phyloP scores from a whole-genome alignment of 2,113 vertebrate genomes.

The Tragelaphus scriptus region DNA sequence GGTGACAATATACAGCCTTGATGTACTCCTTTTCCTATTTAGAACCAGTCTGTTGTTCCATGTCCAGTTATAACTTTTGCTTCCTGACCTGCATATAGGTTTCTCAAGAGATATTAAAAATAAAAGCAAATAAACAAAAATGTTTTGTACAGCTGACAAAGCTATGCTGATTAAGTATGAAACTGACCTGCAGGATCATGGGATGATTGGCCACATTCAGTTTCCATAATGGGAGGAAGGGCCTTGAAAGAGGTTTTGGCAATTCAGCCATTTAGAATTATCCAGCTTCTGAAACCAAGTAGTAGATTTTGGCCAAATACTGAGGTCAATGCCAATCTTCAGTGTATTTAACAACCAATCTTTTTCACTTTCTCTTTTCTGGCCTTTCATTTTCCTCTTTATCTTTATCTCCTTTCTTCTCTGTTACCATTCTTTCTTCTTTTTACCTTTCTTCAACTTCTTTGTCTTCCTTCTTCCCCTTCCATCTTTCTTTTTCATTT shows the following conservation, averaged over 20 bases:
- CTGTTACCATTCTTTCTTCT: neutral
- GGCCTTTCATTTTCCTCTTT: neutral
- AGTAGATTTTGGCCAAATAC: neutral
- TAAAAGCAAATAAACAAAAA: neutral
- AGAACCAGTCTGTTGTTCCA: too few species aligned
- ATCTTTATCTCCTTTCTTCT: neutral
- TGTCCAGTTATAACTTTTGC: too few species aligned
- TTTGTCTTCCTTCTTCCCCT: neutral
- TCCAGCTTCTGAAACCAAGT: neutral
- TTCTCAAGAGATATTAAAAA: neutral
- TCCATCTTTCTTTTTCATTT: neutral
- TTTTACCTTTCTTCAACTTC: neutral
- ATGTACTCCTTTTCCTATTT: too few species aligned
- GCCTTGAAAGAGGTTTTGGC: neutral
- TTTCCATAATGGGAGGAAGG: neutral
- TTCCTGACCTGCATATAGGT: too few species aligned
- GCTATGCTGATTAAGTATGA: neutral
- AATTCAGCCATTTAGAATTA: neutral
- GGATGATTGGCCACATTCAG: neutral
- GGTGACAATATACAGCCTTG: too few species aligned
- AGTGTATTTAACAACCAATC: neutral
- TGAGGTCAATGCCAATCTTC: neutral
- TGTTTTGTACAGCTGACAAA: neutral
- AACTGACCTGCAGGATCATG: neutral
- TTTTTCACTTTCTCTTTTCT: neutral